Percentiles rank a stretch among this genome's conserved stretches.
Evolutionary conservation across 2,797 vertebrate species (phyloP).

Genomic region (Melanotaenia parkinsoni): DNA sequence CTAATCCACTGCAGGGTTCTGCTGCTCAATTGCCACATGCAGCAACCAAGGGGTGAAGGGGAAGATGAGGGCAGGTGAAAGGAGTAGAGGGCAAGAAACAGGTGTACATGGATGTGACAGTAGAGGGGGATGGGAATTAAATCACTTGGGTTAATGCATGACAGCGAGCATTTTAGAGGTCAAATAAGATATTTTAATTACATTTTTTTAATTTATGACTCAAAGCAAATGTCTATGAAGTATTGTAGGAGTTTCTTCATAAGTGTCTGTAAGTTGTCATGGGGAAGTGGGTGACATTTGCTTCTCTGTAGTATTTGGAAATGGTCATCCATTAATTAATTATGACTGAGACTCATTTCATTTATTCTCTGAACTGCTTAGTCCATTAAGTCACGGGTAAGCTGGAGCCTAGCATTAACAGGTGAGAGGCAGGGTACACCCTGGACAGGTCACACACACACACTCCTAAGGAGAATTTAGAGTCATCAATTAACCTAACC

Average conservation of each 20-base stretch:
- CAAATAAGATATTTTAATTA: slow-evolving; percentile 1
- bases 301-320: slow-evolving; percentile 4
- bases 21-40: slow-evolving; percentile 56
- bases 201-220: slow-evolving; percentile 7
- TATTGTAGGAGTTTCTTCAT: background rate
- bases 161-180: background rate
- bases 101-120: slow-evolving; percentile 5
- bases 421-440: too few relatives aligned
- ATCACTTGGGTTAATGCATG: background rate
- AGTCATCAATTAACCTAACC: too few relatives aligned
- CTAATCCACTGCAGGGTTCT: slow-evolving; percentile 69
- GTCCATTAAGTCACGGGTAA: too few relatives aligned
- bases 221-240: background rate
- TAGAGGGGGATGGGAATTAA: background rate
- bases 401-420: too few relatives aligned
- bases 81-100: slow-evolving; percentile 18
- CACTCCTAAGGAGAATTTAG: too few relatives aligned
- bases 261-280: slow-evolving; percentile 4
- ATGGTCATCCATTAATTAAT: slow-evolving; percentile 21
- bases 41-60: slow-evolving; percentile 25
- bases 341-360: slow-evolving; percentile 16
- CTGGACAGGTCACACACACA: too few relatives aligned
- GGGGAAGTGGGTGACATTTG: slow-evolving; percentile 12
- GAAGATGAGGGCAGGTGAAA: slow-evolving; percentile 40
- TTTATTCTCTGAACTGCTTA: too few relatives aligned